Base-by-base conservation (phyloP, 2,888 invertebrate genomes). In the Baronia brevicornis region DNA sequence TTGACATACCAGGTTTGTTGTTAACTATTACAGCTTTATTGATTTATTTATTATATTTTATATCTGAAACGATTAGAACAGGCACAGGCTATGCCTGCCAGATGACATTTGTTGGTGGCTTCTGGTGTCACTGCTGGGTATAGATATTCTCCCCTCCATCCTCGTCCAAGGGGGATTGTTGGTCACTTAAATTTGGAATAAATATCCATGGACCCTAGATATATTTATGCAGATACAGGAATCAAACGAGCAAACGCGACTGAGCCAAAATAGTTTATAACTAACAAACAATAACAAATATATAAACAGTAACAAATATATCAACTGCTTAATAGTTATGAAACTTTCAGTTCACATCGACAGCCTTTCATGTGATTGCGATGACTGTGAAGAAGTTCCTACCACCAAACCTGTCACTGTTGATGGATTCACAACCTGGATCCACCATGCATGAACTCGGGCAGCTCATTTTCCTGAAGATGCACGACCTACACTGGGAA, bases 401-500 rank as follows among this genome's bases (percentile, higher is more conserved):
- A 54, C 90, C 91, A 1, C 93, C 93, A 0, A 91, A 92, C 61
- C 84, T 94, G 52, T 92, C 91, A 0, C 62, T 94, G 12, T 71
- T 94, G 4, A 80, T 92, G 39, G 91, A 93, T 50, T 85, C 88
- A 8, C 78, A 88, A 28, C 85, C 87, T 2, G 89, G 89, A 2
- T 87, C 89, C 0, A 77, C 88, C 0, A 86, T 92, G 61, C 85
- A 88, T 38, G 86, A 88, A 37, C 66, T 93, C 4, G 91, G 91
- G 0, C 85, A 87, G 5, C 86, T 91, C 5, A 84, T 94, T 3
- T 87, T 87, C 28, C 86, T 87, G 60, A 89, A 91, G 55, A 74
- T 93, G 57, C 90, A 91, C 45, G 92, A 92, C 54, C 67, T 84
- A 2, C 84, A 89, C 27, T 94, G 94, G 94, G 93, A 94, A 63